Conservation (phyloP, 2,113 vertebrate species). For the Dolichotis patagonum region DNA sequence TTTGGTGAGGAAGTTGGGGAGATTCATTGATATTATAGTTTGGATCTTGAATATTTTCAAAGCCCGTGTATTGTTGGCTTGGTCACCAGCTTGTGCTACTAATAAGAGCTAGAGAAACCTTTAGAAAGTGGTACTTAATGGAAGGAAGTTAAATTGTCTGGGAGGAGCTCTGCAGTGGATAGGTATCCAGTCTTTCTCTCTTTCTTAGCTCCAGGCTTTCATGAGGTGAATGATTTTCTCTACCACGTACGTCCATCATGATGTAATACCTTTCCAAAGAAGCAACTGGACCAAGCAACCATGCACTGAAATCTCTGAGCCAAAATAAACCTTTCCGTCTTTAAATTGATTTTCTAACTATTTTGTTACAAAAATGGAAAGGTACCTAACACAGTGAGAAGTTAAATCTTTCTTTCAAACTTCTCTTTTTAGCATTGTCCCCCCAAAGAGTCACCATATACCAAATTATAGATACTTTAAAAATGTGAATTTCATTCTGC, state of each 20-base stretch:
- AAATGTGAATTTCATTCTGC: neutral
- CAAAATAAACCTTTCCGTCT: neutral
- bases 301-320: neutral
- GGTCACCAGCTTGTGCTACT: neutral
- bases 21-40: neutral
- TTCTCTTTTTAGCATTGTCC: neutral
- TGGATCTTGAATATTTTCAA: neutral
- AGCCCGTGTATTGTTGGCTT: neutral
- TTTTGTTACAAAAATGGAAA: neutral
- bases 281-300: neutral
- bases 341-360: neutral
- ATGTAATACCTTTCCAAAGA: neutral
- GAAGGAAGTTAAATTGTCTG: neutral
- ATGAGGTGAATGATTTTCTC: neutral
- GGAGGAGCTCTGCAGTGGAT: neutral
- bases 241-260: too few species aligned
- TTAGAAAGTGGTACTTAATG: neutral
- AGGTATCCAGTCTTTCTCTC: neutral
- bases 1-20: neutral
- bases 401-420: neutral
- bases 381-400: neutral
- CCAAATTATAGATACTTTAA: neutral
- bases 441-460: neutral
- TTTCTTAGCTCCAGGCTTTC: neutral
- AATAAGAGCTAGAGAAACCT: neutral